Evolutionary conservation across 1,140 invertebrate species (phyloP).

Genomic region (Forficula auricularia): DNA sequence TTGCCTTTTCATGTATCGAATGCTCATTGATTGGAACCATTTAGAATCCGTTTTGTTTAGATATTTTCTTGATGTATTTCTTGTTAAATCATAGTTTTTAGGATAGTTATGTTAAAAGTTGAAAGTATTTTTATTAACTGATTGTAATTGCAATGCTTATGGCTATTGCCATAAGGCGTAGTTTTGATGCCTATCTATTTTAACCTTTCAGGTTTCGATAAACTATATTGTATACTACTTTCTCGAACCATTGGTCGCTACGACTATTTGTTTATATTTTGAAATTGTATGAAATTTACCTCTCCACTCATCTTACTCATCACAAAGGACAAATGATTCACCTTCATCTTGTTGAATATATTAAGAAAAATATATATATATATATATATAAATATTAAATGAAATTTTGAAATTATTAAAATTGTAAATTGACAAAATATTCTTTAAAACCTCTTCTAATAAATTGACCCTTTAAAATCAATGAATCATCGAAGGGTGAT

Average conservation of each 20-base stretch:
- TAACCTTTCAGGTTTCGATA: not conserved
- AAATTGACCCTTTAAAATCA: not conserved
- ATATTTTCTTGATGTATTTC: slow-evolving; percentile 15
- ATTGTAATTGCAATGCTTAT: not conserved
- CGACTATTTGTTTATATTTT: not conserved
- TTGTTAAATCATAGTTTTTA: slow-evolving; percentile 14
- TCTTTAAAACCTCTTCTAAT: too few species aligned
- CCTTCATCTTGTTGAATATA: too few species aligned
- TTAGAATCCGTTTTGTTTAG: slow-evolving; percentile 12
- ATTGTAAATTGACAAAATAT: too few species aligned
- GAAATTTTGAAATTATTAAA: too few species aligned
- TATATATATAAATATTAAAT: too few species aligned
- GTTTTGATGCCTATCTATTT: not conserved
- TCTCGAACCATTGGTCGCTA: not conserved
- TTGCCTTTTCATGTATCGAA: too few species aligned
- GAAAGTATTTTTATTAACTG: slow-evolving; percentile 12
- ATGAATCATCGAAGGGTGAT: not conserved
- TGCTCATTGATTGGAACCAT: too few species aligned
- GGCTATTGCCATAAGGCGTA: not conserved
- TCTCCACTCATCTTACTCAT: not conserved
- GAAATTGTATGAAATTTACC: not conserved
- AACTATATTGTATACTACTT: too few species aligned
- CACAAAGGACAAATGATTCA: not conserved
- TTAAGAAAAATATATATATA: too few species aligned
- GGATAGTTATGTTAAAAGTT: slow-evolving; percentile 12